Percentiles rank a stretch among this genome's conserved stretches.
Conservation (phyloP, 1,140 invertebrate species). For the Pseudachorutes palmiensis region DNA sequence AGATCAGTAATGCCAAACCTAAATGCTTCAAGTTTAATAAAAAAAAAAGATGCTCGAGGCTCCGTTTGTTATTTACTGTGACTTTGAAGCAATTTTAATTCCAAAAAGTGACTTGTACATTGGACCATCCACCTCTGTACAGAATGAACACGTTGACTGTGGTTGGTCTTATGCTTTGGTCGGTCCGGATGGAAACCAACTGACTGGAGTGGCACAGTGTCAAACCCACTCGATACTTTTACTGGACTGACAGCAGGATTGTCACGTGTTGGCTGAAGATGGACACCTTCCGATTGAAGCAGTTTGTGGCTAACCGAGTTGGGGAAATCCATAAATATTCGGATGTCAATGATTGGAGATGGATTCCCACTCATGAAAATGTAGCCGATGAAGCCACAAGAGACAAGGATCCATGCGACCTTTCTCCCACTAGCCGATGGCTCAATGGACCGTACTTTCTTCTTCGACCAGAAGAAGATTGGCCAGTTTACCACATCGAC, state of each 20-base stretch:
- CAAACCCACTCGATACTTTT: neutral
- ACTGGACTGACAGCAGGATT: constrained; percentile 22
- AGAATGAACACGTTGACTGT: neutral
- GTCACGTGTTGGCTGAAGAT: constrained; percentile 19
- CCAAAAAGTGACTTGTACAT: too few species aligned
- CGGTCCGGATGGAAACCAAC: neutral
- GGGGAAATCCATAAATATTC: constrained; percentile 28
- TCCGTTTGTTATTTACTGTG: constrained; percentile 8
- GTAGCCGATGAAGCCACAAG: constrained; percentile 24
- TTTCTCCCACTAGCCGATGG: constrained; percentile 16
- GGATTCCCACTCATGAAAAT: constrained; percentile 26
- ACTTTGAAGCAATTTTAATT: constrained; percentile 1
- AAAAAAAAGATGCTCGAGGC: neutral
- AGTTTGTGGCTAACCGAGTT: constrained; percentile 30
- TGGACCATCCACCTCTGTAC: neutral
- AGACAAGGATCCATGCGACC: neutral
- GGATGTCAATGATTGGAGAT: constrained; percentile 25
- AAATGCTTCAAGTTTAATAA: neutral
- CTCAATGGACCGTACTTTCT: neutral
- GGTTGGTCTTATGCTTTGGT: neutral
- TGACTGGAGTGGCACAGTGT: neutral
- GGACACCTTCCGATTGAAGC: constrained; percentile 10
- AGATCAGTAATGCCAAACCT: neutral
- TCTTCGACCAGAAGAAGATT: neutral
- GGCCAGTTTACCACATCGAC: neutral